A percentile compares a stretch with the other conserved stretches of the same genome.
These are phyloP conservation scores for Podarcis muralis DNA, from an alignment of 2,113 vertebrate genomes.

Conservation along the genomic window DNA sequence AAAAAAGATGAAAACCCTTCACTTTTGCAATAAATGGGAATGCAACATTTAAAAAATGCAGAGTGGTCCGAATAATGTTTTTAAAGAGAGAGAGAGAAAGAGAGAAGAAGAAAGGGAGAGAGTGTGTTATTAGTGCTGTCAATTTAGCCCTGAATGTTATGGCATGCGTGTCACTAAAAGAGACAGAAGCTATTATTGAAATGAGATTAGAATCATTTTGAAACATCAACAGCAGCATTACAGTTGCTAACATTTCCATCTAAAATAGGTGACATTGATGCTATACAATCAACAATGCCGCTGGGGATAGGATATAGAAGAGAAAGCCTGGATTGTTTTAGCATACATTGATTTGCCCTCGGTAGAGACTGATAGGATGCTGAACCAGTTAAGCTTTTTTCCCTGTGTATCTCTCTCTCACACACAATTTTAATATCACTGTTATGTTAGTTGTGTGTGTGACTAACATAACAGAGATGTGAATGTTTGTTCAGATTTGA, in stretches of 20 bases:
- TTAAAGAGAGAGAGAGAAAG: constrained; percentile 44
- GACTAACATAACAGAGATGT: background rate
- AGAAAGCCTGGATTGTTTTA: constrained; percentile 66
- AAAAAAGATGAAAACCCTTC: background rate
- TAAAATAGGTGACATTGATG: constrained; percentile 73
- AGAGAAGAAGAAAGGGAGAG: constrained; percentile 30
- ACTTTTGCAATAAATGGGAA: background rate
- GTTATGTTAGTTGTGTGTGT: background rate
- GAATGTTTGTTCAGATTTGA: background rate
- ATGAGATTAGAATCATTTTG: constrained; percentile 77
- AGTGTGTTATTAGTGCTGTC: constrained; percentile 76
- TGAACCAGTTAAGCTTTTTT: constrained; percentile 66
- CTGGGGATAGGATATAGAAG: constrained; percentile 61
- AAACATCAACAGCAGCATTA: constrained; percentile 79
- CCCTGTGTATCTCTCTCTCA: background rate
- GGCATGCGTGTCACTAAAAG: constrained; percentile 72
- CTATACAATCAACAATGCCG: constrained; percentile 70
- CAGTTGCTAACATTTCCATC: constrained; percentile 72
- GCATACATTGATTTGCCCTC: constrained; percentile 66
- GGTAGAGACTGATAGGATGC: constrained; percentile 70
- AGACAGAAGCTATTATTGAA: constrained; percentile 82
- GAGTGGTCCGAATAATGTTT: constrained; percentile 65
- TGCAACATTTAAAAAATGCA: constrained; percentile 4
- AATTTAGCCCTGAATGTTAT: constrained; percentile 74
- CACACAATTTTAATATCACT: too few relatives aligned